phyloP scores from a whole-genome alignment of 2,888 invertebrate genomes.

The Hirtodrosophila histrioides region DNA sequence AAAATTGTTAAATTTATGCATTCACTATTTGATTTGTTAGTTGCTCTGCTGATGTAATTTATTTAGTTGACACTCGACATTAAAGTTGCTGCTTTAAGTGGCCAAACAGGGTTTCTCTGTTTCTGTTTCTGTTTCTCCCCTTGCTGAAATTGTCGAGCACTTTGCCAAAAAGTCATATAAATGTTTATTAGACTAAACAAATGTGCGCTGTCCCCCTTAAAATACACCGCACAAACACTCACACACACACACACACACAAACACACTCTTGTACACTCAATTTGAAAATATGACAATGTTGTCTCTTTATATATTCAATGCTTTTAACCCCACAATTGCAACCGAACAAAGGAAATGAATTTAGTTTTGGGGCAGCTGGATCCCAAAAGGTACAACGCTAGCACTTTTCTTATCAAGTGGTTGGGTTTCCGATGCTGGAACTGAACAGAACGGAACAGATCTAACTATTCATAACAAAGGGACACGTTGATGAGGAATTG shows the following conservation, averaged over 20 bases:
- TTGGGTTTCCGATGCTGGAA: constrained; percentile 8
- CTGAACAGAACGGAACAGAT: neutral
- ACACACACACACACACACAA: neutral
- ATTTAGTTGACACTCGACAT: constrained; percentile 48
- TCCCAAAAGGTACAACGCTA: constrained; percentile 67
- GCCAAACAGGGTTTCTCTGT: neutral
- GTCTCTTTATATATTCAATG: constrained; percentile 73
- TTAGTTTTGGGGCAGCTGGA: constrained; percentile 43
- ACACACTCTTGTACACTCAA: constrained; percentile 66
- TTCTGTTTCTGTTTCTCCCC: neutral
- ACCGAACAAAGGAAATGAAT: constrained; percentile 55
- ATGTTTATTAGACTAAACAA: constrained; percentile 75
- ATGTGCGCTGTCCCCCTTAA: constrained; percentile 37
- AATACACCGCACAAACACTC: constrained; percentile 1
- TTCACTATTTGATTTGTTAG: constrained; percentile 73
- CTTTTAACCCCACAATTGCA: constrained; percentile 59
- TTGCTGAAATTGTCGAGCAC: constrained; percentile 35
- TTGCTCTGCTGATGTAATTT: constrained; percentile 66
- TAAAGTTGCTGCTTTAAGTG: constrained; percentile 41
- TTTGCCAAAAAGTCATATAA: constrained; percentile 69
- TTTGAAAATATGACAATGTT: constrained; percentile 78
- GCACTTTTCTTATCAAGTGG: constrained; percentile 65
- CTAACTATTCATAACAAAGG: constrained; percentile 37
- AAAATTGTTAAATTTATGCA: constrained; percentile 77
- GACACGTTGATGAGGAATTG: constrained; percentile 21